phyloP scores from a whole-genome alignment of 2,888 invertebrate species.

The Coleophora deauratella region DNA sequence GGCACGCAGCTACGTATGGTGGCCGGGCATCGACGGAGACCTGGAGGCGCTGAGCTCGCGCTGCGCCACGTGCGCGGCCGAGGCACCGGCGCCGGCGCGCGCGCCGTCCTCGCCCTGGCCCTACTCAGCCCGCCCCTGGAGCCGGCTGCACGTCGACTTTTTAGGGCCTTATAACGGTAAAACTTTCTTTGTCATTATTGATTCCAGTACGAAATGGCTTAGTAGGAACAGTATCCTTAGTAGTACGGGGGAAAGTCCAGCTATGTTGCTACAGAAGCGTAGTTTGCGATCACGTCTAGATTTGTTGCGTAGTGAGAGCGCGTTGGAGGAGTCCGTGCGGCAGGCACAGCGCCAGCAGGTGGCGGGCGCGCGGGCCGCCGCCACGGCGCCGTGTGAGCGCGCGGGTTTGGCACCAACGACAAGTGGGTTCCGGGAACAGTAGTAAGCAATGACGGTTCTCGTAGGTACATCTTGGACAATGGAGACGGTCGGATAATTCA shows the following conservation, averaged over 20 bases:
- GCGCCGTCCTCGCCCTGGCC: too few species aligned
- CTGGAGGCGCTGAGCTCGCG: neutral
- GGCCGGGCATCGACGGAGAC: too few species aligned
- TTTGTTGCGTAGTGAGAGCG: too few species aligned
- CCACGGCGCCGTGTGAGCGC: slow-evolving; percentile 3
- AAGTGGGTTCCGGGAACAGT: slow-evolving; percentile 7
- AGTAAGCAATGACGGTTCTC: neutral
- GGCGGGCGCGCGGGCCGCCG: slow-evolving; percentile 4
- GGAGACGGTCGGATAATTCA: neutral
- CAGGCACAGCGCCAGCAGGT: too few species aligned
- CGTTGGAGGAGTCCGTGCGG: too few species aligned
- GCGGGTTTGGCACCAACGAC: slow-evolving; percentile 2
- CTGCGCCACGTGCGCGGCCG: neutral
- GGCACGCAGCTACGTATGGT: too few species aligned
- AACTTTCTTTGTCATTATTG: too few species aligned
- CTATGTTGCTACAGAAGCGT: slow-evolving; percentile 8
- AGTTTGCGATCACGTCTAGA: too few species aligned
- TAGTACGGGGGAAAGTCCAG: slow-evolving; percentile 9
- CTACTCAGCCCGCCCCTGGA: too few species aligned
- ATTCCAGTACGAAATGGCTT: neutral
- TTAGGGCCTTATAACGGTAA: too few species aligned
- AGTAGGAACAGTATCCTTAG: slow-evolving; percentile 7
- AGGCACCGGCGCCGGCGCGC: too few species aligned
- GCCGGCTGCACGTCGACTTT: neutral
- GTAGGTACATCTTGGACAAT: too few species aligned